Base-by-base conservation (phyloP, 2,888 invertebrate species). In the Quadroppia sp. region DNA sequence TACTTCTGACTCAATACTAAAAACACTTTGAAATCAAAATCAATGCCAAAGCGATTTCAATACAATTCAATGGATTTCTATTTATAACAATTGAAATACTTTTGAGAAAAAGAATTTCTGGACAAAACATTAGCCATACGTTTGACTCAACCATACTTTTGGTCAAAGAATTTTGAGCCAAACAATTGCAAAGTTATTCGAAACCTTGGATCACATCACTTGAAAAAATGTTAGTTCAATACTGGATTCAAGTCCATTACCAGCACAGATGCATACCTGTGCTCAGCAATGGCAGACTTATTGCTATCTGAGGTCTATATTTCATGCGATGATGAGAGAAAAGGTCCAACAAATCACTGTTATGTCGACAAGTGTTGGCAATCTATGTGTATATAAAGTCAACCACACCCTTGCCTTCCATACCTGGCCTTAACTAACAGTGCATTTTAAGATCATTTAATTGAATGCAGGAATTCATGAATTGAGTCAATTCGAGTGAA, bases 301-400 rank as follows among this genome's bases (percentile, higher is more conserved):
- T 30, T 28, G 59, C 59, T 59, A 59, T 28, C 59, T 59, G 59
- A 59, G 17, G 59, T 28, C 59, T 59, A 30, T 59, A 59, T 59
- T 59, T 59, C 59, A 25, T 59, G 28, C 20, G 30, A 23, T 59
- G 59, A 59, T 59, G 59, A 59, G 59, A 59, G 56, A 56, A 56
- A 56, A 23, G n/a, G 59, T 59, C 59, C 28, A 59, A 59, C 59
- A 59, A 59, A 59, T 59, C 59, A 59, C 59, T 59, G 59, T 59
- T 59, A 59, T 59, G 59, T 59, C 59, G 59, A 59, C 59, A 59
- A 20, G 23, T 17, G 17, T 11, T 28, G 59, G n/a, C n/a, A 28
- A 28, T 59, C 25, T 15, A 59, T 59, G 59, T 59, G 30, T 59
- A 59, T 59, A 30, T 28, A 17, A 28, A 30, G 59, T 59, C 25